Percentiles rank a stretch among this genome's conserved stretches.
Conservation (phyloP, 2,797 vertebrate species). For the Otolemur crassicaudatus region DNA sequence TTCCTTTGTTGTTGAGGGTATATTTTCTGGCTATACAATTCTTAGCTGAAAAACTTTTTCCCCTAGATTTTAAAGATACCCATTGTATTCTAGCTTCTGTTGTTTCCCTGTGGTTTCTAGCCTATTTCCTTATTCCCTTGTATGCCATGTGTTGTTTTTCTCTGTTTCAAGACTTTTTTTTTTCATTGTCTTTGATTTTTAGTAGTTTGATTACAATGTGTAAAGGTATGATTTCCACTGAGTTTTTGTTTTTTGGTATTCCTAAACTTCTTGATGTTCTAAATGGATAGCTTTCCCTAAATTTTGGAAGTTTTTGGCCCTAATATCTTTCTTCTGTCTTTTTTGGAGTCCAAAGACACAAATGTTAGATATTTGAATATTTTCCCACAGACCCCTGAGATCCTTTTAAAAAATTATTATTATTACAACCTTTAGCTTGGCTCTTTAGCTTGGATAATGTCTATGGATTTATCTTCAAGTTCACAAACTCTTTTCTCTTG, state of each 20-base stretch:
- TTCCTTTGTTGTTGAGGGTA: background rate
- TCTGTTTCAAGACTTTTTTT: background rate
- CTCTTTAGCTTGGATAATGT: background rate
- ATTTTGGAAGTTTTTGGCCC: background rate
- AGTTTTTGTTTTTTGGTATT: too few relatives aligned
- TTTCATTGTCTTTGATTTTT: background rate
- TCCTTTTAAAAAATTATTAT: background rate
- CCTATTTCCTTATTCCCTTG: background rate
- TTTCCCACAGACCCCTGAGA: background rate
- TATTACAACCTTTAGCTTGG: background rate
- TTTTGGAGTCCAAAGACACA: background rate
- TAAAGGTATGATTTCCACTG: too few relatives aligned
- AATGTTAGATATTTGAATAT: background rate
- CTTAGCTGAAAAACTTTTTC: background rate
- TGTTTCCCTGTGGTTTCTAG: background rate
- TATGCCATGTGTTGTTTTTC: too few relatives aligned
- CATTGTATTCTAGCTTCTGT: too few relatives aligned
- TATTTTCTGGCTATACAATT: background rate
- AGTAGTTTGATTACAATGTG: too few relatives aligned
- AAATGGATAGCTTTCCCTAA: background rate
- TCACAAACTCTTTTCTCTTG: background rate
- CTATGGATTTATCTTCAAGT: background rate
- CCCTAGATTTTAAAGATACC: background rate
- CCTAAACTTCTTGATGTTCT: background rate
- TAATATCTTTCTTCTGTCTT: background rate